Evolutionary conservation across 2,797 vertebrate genomes (phyloP).

Genomic region (Chlorospingus semifuscus): DNA sequence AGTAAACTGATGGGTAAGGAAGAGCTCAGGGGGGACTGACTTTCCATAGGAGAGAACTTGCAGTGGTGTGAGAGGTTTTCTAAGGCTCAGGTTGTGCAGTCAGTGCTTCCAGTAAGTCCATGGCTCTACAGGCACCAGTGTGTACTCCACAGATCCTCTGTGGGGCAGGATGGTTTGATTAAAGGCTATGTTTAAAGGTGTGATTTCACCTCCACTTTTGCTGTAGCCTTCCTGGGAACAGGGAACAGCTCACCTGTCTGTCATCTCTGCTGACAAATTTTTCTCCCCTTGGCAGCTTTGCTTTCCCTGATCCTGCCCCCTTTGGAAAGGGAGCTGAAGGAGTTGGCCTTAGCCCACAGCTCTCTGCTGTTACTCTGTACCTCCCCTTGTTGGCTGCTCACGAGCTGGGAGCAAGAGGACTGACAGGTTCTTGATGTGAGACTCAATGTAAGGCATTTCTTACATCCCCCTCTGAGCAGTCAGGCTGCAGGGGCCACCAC

Average conservation of each 20-base stretch:
- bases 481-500: background rate
- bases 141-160: background rate
- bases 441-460: background rate
- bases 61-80: background rate
- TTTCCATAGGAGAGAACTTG: background rate
- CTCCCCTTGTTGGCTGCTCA: background rate
- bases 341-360: background rate
- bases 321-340: background rate
- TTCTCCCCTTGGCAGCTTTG: fast-evolving
- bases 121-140: background rate
- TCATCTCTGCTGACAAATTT: background rate
- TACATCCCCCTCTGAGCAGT: background rate
- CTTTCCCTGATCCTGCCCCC: background rate
- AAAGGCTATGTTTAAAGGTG: background rate
- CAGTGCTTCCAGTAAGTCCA: background rate
- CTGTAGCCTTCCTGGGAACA: background rate
- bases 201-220: background rate
- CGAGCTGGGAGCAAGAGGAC: background rate
- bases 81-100: background rate
- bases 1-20: background rate
- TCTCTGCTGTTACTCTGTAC: background rate
- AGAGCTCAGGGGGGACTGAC: background rate
- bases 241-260: background rate
- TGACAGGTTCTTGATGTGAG: background rate
- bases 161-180: background rate